These are phyloP conservation scores for Philaenus spumarius DNA, from an alignment of 1,140 invertebrate species.

Conservation along the genomic window DNA sequence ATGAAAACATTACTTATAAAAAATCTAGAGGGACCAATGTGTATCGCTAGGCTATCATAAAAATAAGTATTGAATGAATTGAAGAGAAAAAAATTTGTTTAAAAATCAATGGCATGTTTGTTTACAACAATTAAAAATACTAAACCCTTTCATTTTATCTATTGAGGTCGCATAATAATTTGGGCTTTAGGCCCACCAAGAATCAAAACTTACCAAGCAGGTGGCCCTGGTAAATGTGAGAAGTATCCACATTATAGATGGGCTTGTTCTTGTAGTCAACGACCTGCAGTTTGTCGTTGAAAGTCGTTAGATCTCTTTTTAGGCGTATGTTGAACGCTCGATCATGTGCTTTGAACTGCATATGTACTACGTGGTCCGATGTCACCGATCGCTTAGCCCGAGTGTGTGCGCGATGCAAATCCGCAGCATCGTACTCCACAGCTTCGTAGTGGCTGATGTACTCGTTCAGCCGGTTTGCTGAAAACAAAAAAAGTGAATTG, in stretches of 20 bases:
- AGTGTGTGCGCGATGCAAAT: conserved; percentile 50
- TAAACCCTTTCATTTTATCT: too few relatives aligned
- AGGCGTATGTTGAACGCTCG: conserved; percentile 75
- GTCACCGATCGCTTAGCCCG: conserved; percentile 60
- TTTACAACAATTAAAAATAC: too few relatives aligned
- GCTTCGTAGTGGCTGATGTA: conserved; percentile 91
- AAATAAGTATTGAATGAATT: too few relatives aligned
- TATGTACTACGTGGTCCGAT: conserved; percentile 53
- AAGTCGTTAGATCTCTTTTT: conserved; percentile 71
- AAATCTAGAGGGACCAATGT: too few relatives aligned
- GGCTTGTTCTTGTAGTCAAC: conserved; percentile 34
- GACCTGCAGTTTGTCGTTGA: conserved; percentile 70
- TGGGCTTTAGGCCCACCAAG: too few relatives aligned
- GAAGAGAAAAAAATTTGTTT: too few relatives aligned
- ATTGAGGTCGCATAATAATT: too few relatives aligned
- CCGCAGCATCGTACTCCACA: conserved; percentile 69
- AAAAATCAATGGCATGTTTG: too few relatives aligned
- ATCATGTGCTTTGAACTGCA: conserved; percentile 74
- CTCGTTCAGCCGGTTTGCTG: conserved; percentile 76
- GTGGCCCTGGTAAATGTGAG: conserved; percentile 82
- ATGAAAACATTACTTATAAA: too few relatives aligned
- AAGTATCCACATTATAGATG: conserved; percentile 62
- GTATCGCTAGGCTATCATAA: too few relatives aligned
- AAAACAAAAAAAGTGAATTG: conserved; percentile 34
- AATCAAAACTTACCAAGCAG: conserved; percentile 73